phyloP scores from a whole-genome alignment of 2,888 invertebrate species.

The Amiota mariae region DNA sequence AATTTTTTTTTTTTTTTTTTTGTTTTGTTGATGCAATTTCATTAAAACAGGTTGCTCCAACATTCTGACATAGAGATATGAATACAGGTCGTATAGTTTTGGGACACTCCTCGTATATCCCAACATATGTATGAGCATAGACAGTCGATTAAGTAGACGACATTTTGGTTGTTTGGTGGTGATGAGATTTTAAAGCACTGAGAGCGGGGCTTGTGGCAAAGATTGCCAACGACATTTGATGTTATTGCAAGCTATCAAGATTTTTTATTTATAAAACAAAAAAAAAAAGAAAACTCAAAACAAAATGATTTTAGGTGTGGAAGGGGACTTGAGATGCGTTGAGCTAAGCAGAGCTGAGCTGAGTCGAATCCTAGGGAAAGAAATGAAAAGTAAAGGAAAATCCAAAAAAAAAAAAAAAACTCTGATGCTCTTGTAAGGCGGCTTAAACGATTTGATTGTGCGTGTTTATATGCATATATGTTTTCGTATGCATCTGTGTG shows the following conservation, averaged over 20 bases:
- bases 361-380: not conserved
- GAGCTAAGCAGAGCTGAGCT: not conserved
- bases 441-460: conserved; percentile 58
- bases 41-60: no score
- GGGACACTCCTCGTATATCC: no score
- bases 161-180: conserved; percentile 10
- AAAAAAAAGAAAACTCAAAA: conserved; percentile 37
- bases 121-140: not conserved
- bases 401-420: conserved; percentile 43
- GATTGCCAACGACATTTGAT: conserved; percentile 42
- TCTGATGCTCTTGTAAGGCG: conserved; percentile 60
- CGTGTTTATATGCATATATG: no score
- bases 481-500: conserved; percentile 38
- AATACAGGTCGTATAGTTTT: no score
- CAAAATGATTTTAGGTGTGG: conserved; percentile 34
- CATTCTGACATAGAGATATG: not conserved
- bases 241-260: conserved; percentile 54
- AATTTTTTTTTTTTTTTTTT: no score
- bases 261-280: conserved; percentile 48
- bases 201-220: not conserved
- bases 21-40: no score
- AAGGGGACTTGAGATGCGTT: not conserved
- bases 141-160: conserved; percentile 23
- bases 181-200: not conserved
- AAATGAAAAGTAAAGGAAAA: conserved; percentile 3